Conservation (phyloP, 2,888 invertebrate species). For the Diplazon laetatorius region DNA sequence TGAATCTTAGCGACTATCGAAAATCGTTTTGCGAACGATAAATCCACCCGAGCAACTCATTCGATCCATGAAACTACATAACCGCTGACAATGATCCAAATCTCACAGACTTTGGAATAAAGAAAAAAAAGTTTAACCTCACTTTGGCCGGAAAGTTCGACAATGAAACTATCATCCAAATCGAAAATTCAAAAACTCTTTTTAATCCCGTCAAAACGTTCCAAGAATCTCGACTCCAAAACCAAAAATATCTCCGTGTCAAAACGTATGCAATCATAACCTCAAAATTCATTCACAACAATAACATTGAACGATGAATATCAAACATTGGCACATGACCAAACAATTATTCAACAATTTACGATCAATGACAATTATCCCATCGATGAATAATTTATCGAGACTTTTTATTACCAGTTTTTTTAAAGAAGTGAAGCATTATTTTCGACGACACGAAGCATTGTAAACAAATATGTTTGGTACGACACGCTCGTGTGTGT, state of each 20-base stretch:
- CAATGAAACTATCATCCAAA: neutral
- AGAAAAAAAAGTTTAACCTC: neutral
- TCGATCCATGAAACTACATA: neutral
- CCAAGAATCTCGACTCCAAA: too few relatives aligned
- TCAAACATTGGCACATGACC: neutral
- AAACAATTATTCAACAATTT: slow-evolving; percentile 15
- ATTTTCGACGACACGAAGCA: slow-evolving; percentile 81
- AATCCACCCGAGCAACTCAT: too few relatives aligned
- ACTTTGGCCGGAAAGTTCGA: neutral
- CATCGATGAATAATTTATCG: slow-evolving; percentile 30
- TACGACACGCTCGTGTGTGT: slow-evolving; percentile 48
- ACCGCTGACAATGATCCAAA: neutral
- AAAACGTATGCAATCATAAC: neutral
- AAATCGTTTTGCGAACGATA: too few relatives aligned
- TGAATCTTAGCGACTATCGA: too few relatives aligned
- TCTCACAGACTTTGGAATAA: neutral
- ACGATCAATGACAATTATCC: slow-evolving; percentile 34
- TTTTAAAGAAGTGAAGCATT: slow-evolving; percentile 92
- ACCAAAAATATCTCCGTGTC: too few relatives aligned
- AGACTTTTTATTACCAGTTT: slow-evolving; percentile 85
- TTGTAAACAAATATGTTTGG: slow-evolving; percentile 72
- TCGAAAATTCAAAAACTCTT: too few relatives aligned
- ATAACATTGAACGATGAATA: neutral
- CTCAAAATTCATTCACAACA: neutral
- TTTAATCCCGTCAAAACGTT: neutral